Conservation (phyloP, 2,888 invertebrate genomes). For the Stenotaenia linearis region DNA sequence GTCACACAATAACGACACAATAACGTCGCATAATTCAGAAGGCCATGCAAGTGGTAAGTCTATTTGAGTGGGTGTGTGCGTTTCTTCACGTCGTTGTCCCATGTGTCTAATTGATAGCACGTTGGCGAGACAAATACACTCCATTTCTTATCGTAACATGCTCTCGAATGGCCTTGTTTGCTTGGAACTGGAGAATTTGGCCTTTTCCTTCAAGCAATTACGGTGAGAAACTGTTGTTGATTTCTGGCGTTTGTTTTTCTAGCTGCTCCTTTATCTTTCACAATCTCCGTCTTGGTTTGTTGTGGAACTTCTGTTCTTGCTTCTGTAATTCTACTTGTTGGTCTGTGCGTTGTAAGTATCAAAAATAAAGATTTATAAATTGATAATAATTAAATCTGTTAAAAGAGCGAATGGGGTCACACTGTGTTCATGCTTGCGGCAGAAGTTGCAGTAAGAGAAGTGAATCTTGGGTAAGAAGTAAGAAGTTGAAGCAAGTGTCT, state of each 20-base stretch:
- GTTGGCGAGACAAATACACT: neutral
- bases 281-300: slow-evolving; percentile 3
- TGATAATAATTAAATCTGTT: too few relatives aligned
- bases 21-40: neutral
- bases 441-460: too few relatives aligned
- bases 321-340: slow-evolving; percentile 10
- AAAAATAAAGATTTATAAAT: too few relatives aligned
- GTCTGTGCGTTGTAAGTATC: slow-evolving; percentile 27
- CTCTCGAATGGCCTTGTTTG: neutral
- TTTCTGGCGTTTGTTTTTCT: neutral
- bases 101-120: neutral
- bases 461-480: too few relatives aligned
- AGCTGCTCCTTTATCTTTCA: slow-evolving; percentile 6
- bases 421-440: too few relatives aligned
- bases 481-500: too few relatives aligned
- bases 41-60: neutral
- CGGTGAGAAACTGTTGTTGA: neutral
- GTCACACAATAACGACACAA: neutral
- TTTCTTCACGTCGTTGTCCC: neutral
- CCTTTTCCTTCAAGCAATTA: neutral
- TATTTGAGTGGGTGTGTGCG: neutral
- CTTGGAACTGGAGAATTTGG: neutral
- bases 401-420: too few relatives aligned
- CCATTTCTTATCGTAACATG: neutral
- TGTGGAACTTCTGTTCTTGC: slow-evolving; percentile 7